A percentile compares a stretch with the other conserved stretches of the same genome.
Evolutionary conservation across 92 coral and sea anemone species (phyloP).

Genomic region (Ricordea florida): DNA sequence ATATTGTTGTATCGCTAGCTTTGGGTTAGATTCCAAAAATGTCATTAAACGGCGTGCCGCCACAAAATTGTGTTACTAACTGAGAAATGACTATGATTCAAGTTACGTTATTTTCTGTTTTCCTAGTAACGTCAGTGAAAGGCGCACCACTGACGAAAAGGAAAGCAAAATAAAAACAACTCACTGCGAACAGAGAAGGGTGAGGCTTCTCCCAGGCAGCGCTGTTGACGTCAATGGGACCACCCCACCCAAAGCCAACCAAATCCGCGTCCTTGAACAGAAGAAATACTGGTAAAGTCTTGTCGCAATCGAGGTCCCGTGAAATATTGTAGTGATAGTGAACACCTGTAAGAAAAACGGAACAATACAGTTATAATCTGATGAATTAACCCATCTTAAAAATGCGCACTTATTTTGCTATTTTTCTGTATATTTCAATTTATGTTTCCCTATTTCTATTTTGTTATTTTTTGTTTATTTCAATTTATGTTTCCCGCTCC

Average conservation of each 20-base stretch:
- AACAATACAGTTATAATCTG: too few species aligned
- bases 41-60: too few species aligned
- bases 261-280: conserved; percentile 51
- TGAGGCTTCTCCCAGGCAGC: conserved; percentile 78
- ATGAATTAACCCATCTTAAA: too few species aligned
- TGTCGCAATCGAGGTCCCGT: conserved; percentile 70
- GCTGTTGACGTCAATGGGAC: conserved; percentile 55
- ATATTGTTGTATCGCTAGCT: too few species aligned
- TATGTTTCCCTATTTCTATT: too few species aligned
- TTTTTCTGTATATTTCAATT: too few species aligned
- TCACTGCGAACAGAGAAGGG: conserved; percentile 62
- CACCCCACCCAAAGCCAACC: conserved; percentile 92
- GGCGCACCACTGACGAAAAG: not conserved
- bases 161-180: not conserved
- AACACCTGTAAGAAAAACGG: conserved; percentile 45
- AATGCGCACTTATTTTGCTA: not conserved
- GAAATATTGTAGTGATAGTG: conserved; percentile 91
- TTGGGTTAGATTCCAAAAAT: too few species aligned
- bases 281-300: conserved; percentile 79
- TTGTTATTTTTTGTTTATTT: not conserved
- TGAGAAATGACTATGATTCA: too few species aligned
- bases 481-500: too few species aligned
- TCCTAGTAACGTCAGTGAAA: not conserved
- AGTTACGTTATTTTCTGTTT: too few species aligned
- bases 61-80: too few species aligned